These are phyloP conservation scores for Actinia equina DNA, from an alignment of 64 coral and sea anemone species.

Conservation along the genomic window DNA sequence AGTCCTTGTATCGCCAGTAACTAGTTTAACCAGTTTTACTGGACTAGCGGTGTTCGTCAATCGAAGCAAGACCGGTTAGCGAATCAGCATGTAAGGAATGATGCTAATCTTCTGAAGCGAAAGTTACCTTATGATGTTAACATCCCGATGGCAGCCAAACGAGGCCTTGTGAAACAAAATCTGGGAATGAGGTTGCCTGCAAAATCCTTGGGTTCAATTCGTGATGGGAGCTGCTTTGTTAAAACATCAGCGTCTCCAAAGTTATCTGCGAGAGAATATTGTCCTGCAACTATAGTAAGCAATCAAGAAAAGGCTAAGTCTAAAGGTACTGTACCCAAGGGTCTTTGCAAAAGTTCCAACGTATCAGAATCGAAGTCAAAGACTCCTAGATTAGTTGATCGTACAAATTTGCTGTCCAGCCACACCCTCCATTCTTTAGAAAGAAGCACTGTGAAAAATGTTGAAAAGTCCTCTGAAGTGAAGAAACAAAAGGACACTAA, in stretches of 20 bases:
- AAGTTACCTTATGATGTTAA: not conserved
- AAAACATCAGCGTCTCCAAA: not conserved
- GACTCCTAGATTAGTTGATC: conserved; percentile 16
- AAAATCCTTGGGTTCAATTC: not conserved
- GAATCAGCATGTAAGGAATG: not conserved
- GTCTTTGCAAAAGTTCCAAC: not conserved
- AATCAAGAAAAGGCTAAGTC: not conserved
- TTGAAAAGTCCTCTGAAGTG: not conserved
- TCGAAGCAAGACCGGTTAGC: not conserved
- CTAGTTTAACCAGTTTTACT: not conserved
- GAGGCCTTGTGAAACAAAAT: not conserved
- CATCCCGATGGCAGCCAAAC: not conserved
- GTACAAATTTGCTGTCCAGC: not conserved
- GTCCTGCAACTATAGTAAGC: not conserved
- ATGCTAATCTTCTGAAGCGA: not conserved
- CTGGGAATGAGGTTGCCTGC: not conserved
- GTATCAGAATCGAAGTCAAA: not conserved
- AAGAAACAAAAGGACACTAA: not conserved
- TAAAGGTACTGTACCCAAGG: not conserved
- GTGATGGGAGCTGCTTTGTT: not conserved
- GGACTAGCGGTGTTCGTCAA: not conserved
- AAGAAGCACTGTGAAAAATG: not conserved
- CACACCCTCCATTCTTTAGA: not conserved
- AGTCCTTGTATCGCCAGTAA: not conserved
- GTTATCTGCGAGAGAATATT: not conserved